phyloP scores from a whole-genome alignment of 2,797 vertebrate species.

The Syncerus caffer region DNA sequence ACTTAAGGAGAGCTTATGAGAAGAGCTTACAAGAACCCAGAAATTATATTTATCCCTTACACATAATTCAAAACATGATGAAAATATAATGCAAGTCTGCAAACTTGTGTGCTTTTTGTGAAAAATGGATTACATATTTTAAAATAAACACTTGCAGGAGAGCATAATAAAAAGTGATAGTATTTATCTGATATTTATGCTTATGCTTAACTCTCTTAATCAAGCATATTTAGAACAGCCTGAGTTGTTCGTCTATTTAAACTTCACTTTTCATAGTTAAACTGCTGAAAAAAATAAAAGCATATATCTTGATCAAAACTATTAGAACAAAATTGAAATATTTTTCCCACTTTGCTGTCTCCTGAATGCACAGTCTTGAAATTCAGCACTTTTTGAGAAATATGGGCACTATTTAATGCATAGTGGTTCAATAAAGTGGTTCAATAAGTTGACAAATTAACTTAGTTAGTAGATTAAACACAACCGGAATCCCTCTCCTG shows the following conservation, averaged over 20 bases:
- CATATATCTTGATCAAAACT: neutral
- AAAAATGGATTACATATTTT: neutral
- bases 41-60: neutral
- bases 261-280: neutral
- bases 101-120: neutral
- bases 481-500: neutral
- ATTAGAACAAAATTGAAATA: neutral
- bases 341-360: neutral
- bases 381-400: conserved; percentile 22
- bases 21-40: neutral
- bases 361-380: neutral
- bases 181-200: neutral
- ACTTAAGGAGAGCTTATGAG: neutral
- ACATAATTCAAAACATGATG: neutral
- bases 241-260: neutral
- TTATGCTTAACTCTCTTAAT: neutral
- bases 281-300: neutral
- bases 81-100: neutral
- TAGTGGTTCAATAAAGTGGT: neutral
- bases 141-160: neutral
- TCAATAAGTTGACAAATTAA: neutral
- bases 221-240: neutral
- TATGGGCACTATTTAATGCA: neutral
- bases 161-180: neutral
- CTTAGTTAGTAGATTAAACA: neutral